phyloP scores from a whole-genome alignment of 2,113 vertebrate species.

The Myotis brandtii region DNA sequence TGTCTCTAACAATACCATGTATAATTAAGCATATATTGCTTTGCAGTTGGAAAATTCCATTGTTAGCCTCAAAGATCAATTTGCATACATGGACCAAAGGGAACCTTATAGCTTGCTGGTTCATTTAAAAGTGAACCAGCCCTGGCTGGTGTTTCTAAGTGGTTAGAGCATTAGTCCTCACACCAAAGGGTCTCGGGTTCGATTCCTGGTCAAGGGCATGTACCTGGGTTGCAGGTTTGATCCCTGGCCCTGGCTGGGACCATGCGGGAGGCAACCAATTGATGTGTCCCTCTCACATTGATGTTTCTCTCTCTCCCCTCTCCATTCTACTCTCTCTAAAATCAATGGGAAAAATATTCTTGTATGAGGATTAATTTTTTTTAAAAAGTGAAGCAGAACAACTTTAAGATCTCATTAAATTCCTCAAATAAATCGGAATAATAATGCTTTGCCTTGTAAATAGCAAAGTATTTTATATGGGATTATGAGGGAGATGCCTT shows the following conservation, averaged over 20 bases:
- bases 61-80: conserved; percentile 67
- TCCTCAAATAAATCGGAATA: conserved; percentile 55
- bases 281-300: no score
- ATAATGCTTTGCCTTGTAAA: conserved; percentile 63
- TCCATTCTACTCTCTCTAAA: no score
- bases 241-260: no score
- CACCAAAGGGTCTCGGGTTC: no score
- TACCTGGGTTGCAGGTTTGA: no score
- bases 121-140: conserved; percentile 63
- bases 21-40: conserved; percentile 73
- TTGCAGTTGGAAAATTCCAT: conserved; percentile 70
- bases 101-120: conserved; percentile 42
- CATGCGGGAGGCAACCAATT: no score
- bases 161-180: no score
- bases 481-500: not conserved
- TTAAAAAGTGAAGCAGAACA: conserved; percentile 48
- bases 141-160: no score
- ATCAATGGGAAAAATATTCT: no score
- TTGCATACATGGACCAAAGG: conserved; percentile 65
- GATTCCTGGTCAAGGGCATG: no score
- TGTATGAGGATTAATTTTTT: no score
- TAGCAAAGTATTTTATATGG: conserved; percentile 28
- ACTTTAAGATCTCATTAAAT: conserved; percentile 66
- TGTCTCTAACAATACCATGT: conserved; percentile 69
- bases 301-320: no score